These are phyloP conservation scores for Pseudocheirus occidentalis DNA, from an alignment of 2,797 vertebrate species.

Conservation along the genomic window DNA sequence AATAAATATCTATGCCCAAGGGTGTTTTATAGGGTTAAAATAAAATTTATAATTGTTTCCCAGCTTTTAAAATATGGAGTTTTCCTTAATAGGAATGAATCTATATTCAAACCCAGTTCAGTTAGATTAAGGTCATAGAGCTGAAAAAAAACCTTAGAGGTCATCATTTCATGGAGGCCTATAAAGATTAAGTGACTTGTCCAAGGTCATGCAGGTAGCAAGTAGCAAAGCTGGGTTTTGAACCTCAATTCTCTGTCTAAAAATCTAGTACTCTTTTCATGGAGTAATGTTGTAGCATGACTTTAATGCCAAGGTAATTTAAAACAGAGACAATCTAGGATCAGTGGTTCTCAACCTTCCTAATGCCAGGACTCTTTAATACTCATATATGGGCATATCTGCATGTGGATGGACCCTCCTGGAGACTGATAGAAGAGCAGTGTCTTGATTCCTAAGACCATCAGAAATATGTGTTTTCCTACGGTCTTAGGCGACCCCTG, in stretches of 20 bases:
- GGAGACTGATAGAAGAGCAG: too few relatives aligned
- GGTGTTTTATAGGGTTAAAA: not conserved
- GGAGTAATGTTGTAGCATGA: constrained; percentile 11
- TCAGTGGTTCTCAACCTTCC: too few relatives aligned
- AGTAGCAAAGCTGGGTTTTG: not conserved
- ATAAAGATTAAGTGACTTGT: not conserved
- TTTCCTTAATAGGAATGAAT: not conserved
- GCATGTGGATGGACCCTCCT: too few relatives aligned
- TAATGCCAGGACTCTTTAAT: too few relatives aligned
- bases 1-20: not conserved
- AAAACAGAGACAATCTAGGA: not conserved
- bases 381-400: too few relatives aligned
- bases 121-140: not conserved
- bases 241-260: not conserved
- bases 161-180: not conserved
- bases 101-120: not conserved
- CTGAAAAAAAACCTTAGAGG: not conserved
- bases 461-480: too few relatives aligned
- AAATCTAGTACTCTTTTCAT: not conserved
- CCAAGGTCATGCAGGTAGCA: not conserved
- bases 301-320: constrained; percentile 31
- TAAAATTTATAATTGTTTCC: not conserved
- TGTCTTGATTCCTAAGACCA: too few relatives aligned
- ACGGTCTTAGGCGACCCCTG: too few relatives aligned
- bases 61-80: constrained; percentile 28